Base-by-base conservation (phyloP, 2,113 vertebrate species). In the Bungarus multicinctus region DNA sequence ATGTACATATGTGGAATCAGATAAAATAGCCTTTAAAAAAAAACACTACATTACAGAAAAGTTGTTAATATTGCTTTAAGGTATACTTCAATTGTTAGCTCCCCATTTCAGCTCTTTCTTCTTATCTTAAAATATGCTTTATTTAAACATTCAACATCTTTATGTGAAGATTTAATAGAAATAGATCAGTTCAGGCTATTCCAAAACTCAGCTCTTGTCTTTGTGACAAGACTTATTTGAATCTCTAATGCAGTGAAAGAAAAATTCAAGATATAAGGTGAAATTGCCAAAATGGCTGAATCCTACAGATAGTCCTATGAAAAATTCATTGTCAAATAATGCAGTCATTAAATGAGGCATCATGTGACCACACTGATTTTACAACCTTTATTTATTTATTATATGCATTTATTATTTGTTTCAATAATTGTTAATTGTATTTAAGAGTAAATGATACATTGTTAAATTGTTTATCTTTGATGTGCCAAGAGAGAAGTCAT, bases 121-220 rank as follows among this genome's bases (percentile, higher is more conserved):
- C 89, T 95, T 88, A 74, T 55, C 93, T 86, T 94, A 93, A 96
- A 96, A 89, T 90, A 93, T 1, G 91, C 12, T 22, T 95, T 97
- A 94, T 94, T 97, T 96, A 96, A 95, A 95, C 94, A 96, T 93
- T 94, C 96, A 95, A 94, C 95, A 94, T 47, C 89, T 96, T 95
- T 96, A 96, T 96, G 88, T 91, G 87, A 86, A 93, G 60, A 58
- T 90, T 95, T 95, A 95, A 90, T 74, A 94, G 94, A 95, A 97
- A 95, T 92, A 85, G 93, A 95, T 93, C 89, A 93, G 91, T 91
- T 95, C 93, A 95, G 95, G 94, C 30, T 94, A 90, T 60, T 97
- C 95, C 91, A 45, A 94, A 94, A 64, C 92, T 95, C 92, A 95
- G 94, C 92, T 95, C 93, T 94, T 92, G 5, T 74, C 90, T 53